Conservation (phyloP, 2,888 invertebrate species). For the Machimus atricapillus region DNA sequence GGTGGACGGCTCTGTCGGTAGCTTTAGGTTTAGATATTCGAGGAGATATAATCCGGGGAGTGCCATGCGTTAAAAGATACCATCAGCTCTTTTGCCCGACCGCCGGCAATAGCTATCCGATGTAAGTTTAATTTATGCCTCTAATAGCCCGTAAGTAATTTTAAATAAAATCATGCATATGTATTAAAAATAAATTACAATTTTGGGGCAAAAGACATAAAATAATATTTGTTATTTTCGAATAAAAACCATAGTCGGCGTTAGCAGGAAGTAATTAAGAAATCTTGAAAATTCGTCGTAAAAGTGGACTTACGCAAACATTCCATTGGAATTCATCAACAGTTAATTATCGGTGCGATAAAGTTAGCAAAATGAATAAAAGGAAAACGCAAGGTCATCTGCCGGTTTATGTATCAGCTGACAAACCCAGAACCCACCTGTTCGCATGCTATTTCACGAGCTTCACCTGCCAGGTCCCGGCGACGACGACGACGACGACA, state of each 20-base stretch:
- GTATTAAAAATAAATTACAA: neutral
- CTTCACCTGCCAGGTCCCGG: neutral
- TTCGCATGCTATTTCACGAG: neutral
- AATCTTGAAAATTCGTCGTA: neutral
- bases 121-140: slow-evolving; percentile 69
- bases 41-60: slow-evolving; percentile 86
- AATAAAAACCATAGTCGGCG: neutral
- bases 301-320: neutral
- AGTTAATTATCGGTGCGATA: neutral
- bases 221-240: neutral
- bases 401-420: slow-evolving; percentile 7
- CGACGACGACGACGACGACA: neutral
- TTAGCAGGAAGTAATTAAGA: neutral
- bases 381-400: slow-evolving; percentile 5
- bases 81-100: slow-evolving; percentile 92
- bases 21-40: slow-evolving; percentile 86
- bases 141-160: slow-evolving; percentile 40
- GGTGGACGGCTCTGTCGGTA: slow-evolving; percentile 89
- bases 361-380: neutral
- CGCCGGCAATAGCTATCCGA: slow-evolving; percentile 88
- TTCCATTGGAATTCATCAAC: neutral
- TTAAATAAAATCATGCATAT: neutral
- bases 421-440: neutral
- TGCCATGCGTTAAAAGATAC: slow-evolving; percentile 88
- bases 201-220: neutral